Evolutionary conservation across 2,797 vertebrate genomes (phyloP).

Genomic region (Mormyrops boulengeri): DNA sequence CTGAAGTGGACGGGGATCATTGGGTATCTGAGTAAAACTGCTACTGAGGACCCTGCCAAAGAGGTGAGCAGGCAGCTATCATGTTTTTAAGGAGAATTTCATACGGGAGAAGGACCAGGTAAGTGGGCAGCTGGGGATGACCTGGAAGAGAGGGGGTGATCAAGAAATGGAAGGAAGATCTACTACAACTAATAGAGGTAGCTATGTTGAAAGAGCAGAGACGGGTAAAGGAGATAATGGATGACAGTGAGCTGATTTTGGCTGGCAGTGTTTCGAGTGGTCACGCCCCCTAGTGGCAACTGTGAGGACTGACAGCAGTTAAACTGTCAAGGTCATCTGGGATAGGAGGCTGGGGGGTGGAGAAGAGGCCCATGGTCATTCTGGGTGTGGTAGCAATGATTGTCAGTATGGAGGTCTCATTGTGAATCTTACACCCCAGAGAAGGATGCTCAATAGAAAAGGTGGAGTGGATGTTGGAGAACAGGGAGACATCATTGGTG

Average conservation of each 20-base stretch:
- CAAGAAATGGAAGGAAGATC: not conserved
- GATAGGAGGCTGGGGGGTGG: not conserved
- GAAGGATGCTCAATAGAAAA: not conserved
- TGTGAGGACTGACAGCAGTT: not conserved
- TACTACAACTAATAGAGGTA: not conserved
- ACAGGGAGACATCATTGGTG: not conserved
- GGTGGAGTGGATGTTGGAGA: not conserved
- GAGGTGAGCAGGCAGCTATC: not conserved
- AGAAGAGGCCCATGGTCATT: not conserved
- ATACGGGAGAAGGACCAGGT: not conserved
- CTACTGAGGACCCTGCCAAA: not conserved
- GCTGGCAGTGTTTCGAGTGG: not conserved
- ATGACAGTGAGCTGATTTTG: not conserved
- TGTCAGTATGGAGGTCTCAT: not conserved
- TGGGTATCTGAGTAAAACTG: not conserved
- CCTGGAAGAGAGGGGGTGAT: not conserved
- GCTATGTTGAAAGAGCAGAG: not conserved
- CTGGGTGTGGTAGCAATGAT: not conserved
- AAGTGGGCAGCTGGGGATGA: not conserved
- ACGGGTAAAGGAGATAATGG: not conserved
- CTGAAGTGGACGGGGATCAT: not conserved
- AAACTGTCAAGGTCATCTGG: not conserved
- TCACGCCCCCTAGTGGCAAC: not conserved
- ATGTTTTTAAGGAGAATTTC: not conserved
- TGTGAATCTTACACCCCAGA: not conserved